Base-by-base conservation (phyloP, 2,113 vertebrate species). In the Alethe castanea region DNA sequence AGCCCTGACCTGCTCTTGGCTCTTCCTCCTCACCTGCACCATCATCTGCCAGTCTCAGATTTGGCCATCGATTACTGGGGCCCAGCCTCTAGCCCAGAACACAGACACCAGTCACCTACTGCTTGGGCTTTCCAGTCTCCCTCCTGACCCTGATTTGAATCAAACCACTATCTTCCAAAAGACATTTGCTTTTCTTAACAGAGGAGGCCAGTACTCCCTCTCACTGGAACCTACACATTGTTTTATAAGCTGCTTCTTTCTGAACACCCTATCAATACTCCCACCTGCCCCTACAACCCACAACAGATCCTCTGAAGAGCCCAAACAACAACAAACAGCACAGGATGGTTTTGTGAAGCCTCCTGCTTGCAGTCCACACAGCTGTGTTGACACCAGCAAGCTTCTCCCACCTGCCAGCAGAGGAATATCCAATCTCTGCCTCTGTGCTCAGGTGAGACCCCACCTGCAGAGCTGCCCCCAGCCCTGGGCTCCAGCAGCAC, bases 61-160 rank as follows among this genome's bases (percentile, higher is more conserved):
- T 26, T 19, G 45, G 4, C 36, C 0, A 1, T 12, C 28, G 48
- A 53, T 6, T 11, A 29, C 29, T 1, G 0, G 12, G 35, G 42
- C n/a, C 20, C 33, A 44, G 2, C 5, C 65, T 61, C 31, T 50
- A 84, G 23, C 10, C 12, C 40, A 61, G 38, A 88, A 61, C 36
- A 52, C 12, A 67, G 35, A 89, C 64, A 56, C 4, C 42, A 40
- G 36, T 5, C 71, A 47, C 28, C 8, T 44, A n/a, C 0, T 47
- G 11, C 40, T 50, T 31, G 57, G 33, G 33, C 35, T 64, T 67
- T 6, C 18, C 4, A 8, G 38, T 59, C 66, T 82, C 15, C 31
- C 18, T 67, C 22, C 14, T 9, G 44, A 59, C 3, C 14, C 12
- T 18, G 56, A 78, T 33, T 31, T 53, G 47, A 61, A 48, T 33